Evolutionary conservation across 2,888 invertebrate species (phyloP), one percentile per base, ranked within the genome.

Genomic region (Chrysodeixis includens): DNA sequence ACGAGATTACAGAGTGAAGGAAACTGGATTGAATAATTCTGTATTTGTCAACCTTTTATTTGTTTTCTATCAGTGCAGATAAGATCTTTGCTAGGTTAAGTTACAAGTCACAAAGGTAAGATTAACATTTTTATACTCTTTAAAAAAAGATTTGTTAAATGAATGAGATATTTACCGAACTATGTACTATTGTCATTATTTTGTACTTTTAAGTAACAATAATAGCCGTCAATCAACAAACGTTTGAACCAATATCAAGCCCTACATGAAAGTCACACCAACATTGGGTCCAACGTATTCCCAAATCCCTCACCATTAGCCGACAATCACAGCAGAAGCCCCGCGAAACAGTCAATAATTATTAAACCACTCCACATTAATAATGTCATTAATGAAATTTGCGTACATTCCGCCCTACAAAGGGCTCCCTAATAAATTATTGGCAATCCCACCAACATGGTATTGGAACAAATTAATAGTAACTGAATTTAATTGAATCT

Each of bases 401-500:
- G 78, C 81, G 81, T 80, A 79, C 73, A 71, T 79, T 76, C 66
- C 30, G 51, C 58, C 58, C 69, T 69, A 78, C 79, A 82, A 84
- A 84, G 84, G 76, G 16, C 56, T 66, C 78, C 69, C 69, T 79
- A 74, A 78, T 86, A 78, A 85, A 78, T 87, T 85, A 86, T 83
- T 79, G 81, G 69, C 74, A 77, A 81, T 76, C 71, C 81, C 72
- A 71, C 79, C 69, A 76, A 74, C 81, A 69, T 76, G 59, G 68
- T 78, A 86, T 81, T 73, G 74, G 79, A 84, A 83, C 83, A 83
- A 88, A 88, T 90, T 88, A 88, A 82, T 82, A 76, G 81, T 81
- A 83, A 85, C 81, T 74, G 79, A 82, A 79, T 85, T 83, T 86
- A 87, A 90, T 88, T 89, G 84, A 89, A 89, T 86, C 83, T 83